A percentile compares a stretch with the other conserved stretches of the same genome.
These are phyloP conservation scores for Drymonia ruficornis DNA, from an alignment of 2,888 invertebrate species.

Conservation along the genomic window DNA sequence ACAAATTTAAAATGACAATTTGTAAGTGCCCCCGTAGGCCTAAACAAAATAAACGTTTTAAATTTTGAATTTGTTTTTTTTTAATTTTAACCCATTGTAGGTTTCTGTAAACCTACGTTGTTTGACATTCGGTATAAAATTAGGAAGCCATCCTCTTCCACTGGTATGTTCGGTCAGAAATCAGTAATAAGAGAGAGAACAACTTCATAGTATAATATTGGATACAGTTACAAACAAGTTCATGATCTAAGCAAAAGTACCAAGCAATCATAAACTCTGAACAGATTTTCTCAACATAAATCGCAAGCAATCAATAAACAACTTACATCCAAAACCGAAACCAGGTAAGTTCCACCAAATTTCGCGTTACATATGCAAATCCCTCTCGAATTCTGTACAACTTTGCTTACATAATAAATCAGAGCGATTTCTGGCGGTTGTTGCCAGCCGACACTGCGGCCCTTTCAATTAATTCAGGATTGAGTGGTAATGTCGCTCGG, in stretches of 20 bases:
- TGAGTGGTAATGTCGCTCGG: slow-evolving; percentile 36
- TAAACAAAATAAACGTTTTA: too few species aligned
- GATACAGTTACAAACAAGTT: not conserved
- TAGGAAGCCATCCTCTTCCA: too few species aligned
- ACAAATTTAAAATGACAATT: too few species aligned
- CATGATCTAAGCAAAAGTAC: not conserved
- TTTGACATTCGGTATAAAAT: too few species aligned
- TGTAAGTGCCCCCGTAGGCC: too few species aligned
- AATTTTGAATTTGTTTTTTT: too few species aligned
- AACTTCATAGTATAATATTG: too few species aligned
- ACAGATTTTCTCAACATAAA: not conserved
- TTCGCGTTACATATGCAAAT: slow-evolving; percentile 49
- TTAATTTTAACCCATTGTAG: too few species aligned
- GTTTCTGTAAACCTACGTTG: too few species aligned
- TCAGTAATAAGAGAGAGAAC: too few species aligned
- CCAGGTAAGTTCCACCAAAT: slow-evolving; percentile 30
- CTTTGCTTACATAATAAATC: slow-evolving; percentile 52
- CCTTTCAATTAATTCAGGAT: slow-evolving; percentile 48
- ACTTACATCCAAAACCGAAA: slow-evolving; percentile 2
- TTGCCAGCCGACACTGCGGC: slow-evolving; percentile 28
- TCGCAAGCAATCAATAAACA: slow-evolving; percentile 9
- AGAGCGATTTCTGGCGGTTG: slow-evolving; percentile 34
- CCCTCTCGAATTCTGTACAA: slow-evolving; percentile 41
- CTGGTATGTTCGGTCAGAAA: too few species aligned
- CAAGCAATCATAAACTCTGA: slow-evolving; percentile 4